Evolutionary conservation across 2,888 invertebrate genomes (phyloP), one percentile per base, ranked within the genome.

Genomic region (Diadegma fenestrale): DNA sequence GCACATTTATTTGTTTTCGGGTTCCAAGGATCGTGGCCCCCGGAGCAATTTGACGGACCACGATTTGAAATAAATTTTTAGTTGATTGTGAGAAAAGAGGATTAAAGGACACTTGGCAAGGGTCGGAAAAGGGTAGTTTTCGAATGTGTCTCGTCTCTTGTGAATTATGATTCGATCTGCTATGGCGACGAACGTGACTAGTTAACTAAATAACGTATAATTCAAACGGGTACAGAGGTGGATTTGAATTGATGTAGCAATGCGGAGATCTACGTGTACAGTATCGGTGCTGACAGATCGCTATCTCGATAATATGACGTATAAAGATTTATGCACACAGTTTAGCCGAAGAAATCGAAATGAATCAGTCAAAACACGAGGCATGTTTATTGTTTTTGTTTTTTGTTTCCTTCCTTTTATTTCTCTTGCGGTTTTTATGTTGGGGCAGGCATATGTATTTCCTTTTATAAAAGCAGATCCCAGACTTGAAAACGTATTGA

Each of bases 331-430:
- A 54, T 45, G 6, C n/a, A 66, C 41, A 69, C 17, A 45, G 33
- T 48, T 76, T 61, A n/a, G 45, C 71, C 77, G 48, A n/a, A 17
- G 37, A 51, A 68, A 30, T 81, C 61, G 75, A 54, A 63, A 78
- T 37, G 64, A 79, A 85, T 81, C 78, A 76, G 75, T 79, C 78
- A 75, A 76, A 64, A 75, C 75, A 75, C n/a, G 69, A 63, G 79
- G 48, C 73, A 66, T 41, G 51, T 69, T 71, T 69, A 64, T 69
- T 69, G 14, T 45, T 69, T 33, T 79, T 69, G 26, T 64, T 73
- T 73, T 48, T 73, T 33, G 22, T 64, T 37, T 51, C 41, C 61
- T 37, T 30, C 54, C 22, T 76, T 26, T 30, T 63, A 22, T 71
- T 48, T 48, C 17, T 51, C 26, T 66, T 66, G 22, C 26, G n/a